Conservation (phyloP, 2,113 vertebrate species). For the Formicarius rufipectus region DNA sequence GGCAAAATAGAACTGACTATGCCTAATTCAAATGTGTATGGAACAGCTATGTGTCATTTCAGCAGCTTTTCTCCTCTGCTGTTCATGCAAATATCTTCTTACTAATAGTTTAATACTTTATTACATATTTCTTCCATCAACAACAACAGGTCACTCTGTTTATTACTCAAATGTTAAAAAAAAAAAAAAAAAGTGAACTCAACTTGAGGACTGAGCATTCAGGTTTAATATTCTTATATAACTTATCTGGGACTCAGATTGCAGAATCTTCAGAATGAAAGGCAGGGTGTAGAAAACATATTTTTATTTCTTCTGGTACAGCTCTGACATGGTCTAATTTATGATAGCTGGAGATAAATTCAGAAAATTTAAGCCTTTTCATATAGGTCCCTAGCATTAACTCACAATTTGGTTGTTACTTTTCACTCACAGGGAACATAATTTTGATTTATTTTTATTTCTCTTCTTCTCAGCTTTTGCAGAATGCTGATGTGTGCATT, state of each 20-base stretch:
- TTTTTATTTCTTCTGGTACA: background rate
- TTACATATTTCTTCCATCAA: background rate
- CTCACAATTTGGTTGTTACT: background rate
- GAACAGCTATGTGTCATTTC: background rate
- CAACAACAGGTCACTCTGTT: background rate
- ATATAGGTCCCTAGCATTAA: background rate
- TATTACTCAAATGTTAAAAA: background rate
- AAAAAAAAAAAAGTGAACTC: background rate
- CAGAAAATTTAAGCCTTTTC: background rate
- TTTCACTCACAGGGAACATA: background rate
- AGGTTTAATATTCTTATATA: background rate
- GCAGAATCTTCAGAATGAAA: background rate
- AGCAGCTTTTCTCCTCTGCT: background rate
- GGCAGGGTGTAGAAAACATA: background rate
- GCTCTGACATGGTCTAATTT: background rate
- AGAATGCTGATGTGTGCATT: background rate
- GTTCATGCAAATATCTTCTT: background rate
- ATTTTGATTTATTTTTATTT: slow-evolving; percentile 14
- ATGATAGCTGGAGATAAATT: background rate
- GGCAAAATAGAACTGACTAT: background rate
- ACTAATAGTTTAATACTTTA: background rate
- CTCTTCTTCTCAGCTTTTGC: background rate
- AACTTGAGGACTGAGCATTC: background rate
- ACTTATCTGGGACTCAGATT: background rate
- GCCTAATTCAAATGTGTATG: background rate